phyloP scores from a whole-genome alignment of 2,888 invertebrate species.

The Hylaea fasciaria region DNA sequence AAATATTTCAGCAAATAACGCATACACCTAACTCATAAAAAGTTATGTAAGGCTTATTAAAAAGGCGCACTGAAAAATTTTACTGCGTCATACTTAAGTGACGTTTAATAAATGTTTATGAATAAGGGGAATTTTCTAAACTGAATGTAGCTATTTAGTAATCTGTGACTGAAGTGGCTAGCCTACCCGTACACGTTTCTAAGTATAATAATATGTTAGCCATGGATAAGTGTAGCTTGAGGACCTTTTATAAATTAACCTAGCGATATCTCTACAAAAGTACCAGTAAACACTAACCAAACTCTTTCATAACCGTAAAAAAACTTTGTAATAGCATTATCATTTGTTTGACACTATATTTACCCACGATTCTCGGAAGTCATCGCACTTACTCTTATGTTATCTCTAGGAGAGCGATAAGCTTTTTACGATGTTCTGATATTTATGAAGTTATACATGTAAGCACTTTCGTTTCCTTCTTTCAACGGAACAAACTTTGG shows the following conservation, averaged over 20 bases:
- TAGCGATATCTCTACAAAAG: not conserved
- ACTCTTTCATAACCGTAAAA: not conserved
- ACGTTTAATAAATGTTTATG: too few species aligned
- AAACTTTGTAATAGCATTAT: conserved; percentile 15
- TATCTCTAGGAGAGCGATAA: conserved; percentile 27
- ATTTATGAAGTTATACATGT: conserved; percentile 27
- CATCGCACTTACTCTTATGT: conserved; percentile 22
- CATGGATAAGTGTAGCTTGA: too few species aligned
- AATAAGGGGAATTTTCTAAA: too few species aligned
- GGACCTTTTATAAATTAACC: too few species aligned
- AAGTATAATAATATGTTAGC: too few species aligned
- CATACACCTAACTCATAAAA: too few species aligned
- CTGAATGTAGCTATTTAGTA: too few species aligned
- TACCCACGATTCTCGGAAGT: conserved; percentile 18
- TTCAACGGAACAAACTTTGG: conserved; percentile 30
- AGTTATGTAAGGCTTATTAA: too few species aligned
- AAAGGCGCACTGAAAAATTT: too few species aligned
- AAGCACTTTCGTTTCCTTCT: conserved; percentile 26
- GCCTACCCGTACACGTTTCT: too few species aligned
- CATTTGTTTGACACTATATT: conserved; percentile 21
- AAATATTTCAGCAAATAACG: conserved; percentile 8
- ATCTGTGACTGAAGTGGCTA: too few species aligned
- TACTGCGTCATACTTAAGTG: too few species aligned
- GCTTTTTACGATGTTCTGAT: conserved; percentile 29
- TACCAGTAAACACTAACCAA: not conserved